phyloP scores from a whole-genome alignment of 2,113 vertebrate species.

The Odocoileus hemionus region DNA sequence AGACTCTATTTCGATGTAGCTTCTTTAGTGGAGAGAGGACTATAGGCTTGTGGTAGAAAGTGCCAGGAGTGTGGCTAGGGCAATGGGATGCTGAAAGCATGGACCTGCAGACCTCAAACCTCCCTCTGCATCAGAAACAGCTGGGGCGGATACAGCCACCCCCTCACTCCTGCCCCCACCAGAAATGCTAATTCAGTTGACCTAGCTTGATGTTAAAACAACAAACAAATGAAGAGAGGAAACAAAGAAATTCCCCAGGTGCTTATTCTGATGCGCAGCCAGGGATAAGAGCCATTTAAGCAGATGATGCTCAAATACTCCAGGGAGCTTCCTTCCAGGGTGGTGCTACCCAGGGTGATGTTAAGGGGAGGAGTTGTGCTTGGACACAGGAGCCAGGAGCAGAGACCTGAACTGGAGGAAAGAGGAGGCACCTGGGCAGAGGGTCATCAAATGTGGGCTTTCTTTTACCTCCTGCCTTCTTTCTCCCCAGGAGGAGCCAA shows the following conservation, averaged over 20 bases:
- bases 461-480: not conserved
- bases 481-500: not conserved
- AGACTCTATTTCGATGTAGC: not conserved
- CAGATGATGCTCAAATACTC: not conserved
- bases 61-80: not conserved
- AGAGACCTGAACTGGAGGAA: not conserved
- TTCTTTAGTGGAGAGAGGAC: not conserved
- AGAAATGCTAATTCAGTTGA: not conserved
- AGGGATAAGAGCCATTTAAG: not conserved
- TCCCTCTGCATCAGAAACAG: not conserved
- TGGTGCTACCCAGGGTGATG: not conserved
- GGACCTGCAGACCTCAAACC: not conserved
- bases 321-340: not conserved
- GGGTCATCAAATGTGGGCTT: not conserved
- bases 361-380: fast-evolving
- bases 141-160: not conserved
- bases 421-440: not conserved
- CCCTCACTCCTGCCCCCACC: not conserved
- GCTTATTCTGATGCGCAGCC: not conserved
- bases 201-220: not conserved
- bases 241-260: not conserved
- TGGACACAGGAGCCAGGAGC: not conserved
- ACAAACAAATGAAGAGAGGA: not conserved
- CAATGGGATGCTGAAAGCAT: not conserved
- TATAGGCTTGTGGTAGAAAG: not conserved